These are phyloP conservation scores for Papilio elwesi DNA, from an alignment of 2,888 invertebrate genomes.

Conservation along the genomic window DNA sequence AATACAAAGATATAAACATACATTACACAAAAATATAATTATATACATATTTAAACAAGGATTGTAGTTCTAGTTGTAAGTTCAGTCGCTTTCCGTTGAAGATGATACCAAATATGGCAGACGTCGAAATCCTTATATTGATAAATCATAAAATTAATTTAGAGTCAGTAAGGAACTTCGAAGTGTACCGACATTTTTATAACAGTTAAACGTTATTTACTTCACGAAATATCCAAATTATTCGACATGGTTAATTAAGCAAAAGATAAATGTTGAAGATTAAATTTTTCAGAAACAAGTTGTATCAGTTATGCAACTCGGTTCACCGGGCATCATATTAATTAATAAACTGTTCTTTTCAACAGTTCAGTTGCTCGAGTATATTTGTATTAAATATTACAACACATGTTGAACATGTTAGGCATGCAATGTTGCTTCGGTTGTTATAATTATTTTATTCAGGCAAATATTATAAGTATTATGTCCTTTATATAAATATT, in stretches of 20 bases:
- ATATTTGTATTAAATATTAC: neutral
- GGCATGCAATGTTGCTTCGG: no score
- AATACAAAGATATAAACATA: no score
- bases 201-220: constrained; percentile 47
- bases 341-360: constrained; percentile 47
- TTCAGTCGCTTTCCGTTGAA: no score
- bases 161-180: constrained; percentile 7
- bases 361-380: constrained; percentile 8
- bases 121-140: neutral
- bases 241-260: constrained; percentile 45
- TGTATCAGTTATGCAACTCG: constrained; percentile 41
- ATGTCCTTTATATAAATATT: no score
- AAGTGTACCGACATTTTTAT: constrained; percentile 28
- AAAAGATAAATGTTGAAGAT: constrained; percentile 43
- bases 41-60: no score
- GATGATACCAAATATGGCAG: no score
- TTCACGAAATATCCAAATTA: constrained; percentile 49
- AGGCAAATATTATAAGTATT: no score
- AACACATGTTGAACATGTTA: no score
- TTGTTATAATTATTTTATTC: no score
- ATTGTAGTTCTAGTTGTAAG: no score
- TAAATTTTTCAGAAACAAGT: constrained; percentile 43
- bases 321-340: constrained; percentile 45
- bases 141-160: constrained; percentile 1
- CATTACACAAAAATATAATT: no score